Percentiles rank a stretch among this genome's conserved stretches.
Conservation (phyloP, 2,797 vertebrate genomes). For the Smutsia temminckii region DNA sequence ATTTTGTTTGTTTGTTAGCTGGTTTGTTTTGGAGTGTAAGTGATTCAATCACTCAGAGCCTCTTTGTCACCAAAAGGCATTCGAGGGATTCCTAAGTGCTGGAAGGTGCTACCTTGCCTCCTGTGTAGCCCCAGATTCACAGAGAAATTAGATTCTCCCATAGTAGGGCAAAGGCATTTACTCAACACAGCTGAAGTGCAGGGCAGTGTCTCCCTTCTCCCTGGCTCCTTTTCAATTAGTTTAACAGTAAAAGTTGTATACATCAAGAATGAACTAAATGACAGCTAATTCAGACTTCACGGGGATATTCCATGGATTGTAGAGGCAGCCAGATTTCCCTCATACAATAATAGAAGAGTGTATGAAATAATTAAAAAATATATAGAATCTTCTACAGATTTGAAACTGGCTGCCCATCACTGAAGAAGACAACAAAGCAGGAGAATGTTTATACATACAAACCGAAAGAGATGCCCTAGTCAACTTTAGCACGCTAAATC, state of each 20-base stretch:
- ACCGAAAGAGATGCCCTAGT: slow-evolving; percentile 73
- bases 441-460: slow-evolving; percentile 64
- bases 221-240: slow-evolving; percentile 48
- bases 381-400: neutral
- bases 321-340: neutral
- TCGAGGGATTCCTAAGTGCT: neutral
- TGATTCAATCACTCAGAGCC: neutral
- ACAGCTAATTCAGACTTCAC: slow-evolving; percentile 15
- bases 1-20: neutral
- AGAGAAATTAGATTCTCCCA: slow-evolving; percentile 36
- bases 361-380: neutral
- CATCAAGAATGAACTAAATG: neutral
- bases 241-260: slow-evolving; percentile 48
- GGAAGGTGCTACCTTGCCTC: neutral
- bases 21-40: slow-evolving; percentile 42
- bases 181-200: neutral
- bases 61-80: neutral
- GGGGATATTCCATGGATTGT: neutral
- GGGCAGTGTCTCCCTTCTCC: neutral
- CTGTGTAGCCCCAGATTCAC: neutral
- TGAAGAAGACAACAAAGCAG: slow-evolving; percentile 36
- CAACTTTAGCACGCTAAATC: slow-evolving; percentile 66
- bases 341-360: neutral
- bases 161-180: neutral
- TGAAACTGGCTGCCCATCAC: neutral